Conservation (phyloP, 2,797 vertebrate species). For the Adrianichthys oophorus region DNA sequence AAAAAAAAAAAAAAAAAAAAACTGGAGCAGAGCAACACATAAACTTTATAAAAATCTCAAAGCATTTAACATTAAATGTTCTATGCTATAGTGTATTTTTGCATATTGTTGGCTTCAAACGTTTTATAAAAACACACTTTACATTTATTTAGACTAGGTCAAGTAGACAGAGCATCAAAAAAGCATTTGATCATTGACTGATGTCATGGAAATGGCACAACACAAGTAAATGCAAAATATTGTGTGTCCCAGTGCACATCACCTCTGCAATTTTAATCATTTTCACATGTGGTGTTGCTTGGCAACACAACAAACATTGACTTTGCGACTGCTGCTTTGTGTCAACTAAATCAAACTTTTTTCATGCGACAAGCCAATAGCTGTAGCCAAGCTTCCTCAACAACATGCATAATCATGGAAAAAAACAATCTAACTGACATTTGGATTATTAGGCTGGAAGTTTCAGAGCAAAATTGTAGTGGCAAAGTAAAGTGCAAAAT, state of each 20-base stretch:
- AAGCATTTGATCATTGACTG: not conserved
- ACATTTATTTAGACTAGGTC: too few relatives aligned
- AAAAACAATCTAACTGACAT: not conserved
- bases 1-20: constrained; percentile 11
- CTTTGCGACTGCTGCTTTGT: not conserved
- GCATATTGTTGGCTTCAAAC: too few relatives aligned
- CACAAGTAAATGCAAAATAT: constrained; percentile 6
- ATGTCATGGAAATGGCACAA: not conserved
- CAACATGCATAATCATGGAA: constrained; percentile 10
- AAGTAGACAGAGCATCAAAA: not conserved
- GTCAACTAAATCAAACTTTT: constrained; percentile 13
- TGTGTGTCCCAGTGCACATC: not conserved
- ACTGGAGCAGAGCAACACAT: constrained; percentile 9
- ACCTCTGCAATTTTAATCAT: constrained; percentile 4
- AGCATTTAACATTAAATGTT: too few relatives aligned
- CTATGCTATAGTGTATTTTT: too few relatives aligned
- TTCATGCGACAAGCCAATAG: not conserved
- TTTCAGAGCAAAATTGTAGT: too few relatives aligned
- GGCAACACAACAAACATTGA: constrained; percentile 15
- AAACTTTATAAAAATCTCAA: too few relatives aligned
- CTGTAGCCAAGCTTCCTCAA: constrained; percentile 1
- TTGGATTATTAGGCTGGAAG: constrained; percentile 1
- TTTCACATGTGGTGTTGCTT: constrained; percentile 19
- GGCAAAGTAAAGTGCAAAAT: too few relatives aligned
- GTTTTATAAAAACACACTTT: too few relatives aligned